Percentiles rank a stretch among this genome's conserved stretches.
These are phyloP conservation scores for Eupithecia vulgata DNA, from an alignment of 2,888 invertebrate species.

Conservation along the genomic window DNA sequence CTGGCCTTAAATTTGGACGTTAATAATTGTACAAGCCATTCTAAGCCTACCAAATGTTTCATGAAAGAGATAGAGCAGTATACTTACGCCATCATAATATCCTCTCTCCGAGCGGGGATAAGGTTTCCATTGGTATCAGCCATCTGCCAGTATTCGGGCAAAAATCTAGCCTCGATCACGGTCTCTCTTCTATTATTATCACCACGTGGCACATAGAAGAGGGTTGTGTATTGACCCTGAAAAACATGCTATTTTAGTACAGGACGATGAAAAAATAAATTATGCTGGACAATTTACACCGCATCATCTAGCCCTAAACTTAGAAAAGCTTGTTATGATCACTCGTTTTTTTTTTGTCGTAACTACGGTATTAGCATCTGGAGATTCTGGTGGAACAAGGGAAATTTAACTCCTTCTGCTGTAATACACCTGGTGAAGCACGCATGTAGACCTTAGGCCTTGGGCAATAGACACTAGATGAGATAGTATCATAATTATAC, in stretches of 20 bases:
- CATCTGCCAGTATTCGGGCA: conserved; percentile 91
- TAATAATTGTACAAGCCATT: neutral
- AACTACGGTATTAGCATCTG: neutral
- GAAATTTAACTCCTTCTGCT: neutral
- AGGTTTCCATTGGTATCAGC: conserved; percentile 73
- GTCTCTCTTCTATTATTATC: conserved; percentile 47
- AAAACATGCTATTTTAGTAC: conserved; percentile 9
- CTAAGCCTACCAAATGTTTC: neutral
- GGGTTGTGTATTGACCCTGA: conserved; percentile 71
- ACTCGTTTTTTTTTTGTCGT: neutral
- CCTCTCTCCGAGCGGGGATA: conserved; percentile 90
- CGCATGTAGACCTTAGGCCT: neutral
- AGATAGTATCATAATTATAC: too few species aligned
- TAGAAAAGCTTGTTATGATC: too few species aligned
- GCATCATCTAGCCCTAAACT: neutral
- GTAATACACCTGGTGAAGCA: neutral
- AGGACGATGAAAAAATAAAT: neutral
- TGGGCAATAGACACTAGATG: neutral
- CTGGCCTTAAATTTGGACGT: too few species aligned
- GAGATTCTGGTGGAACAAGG: neutral
- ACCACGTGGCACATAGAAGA: conserved; percentile 61
- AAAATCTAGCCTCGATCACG: conserved; percentile 77
- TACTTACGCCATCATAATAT: conserved; percentile 94
- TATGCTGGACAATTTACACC: neutral
- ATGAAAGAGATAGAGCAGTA: neutral